Conservation (phyloP, 23 tunicate species). For the Halocynthia aurantium region DNA sequence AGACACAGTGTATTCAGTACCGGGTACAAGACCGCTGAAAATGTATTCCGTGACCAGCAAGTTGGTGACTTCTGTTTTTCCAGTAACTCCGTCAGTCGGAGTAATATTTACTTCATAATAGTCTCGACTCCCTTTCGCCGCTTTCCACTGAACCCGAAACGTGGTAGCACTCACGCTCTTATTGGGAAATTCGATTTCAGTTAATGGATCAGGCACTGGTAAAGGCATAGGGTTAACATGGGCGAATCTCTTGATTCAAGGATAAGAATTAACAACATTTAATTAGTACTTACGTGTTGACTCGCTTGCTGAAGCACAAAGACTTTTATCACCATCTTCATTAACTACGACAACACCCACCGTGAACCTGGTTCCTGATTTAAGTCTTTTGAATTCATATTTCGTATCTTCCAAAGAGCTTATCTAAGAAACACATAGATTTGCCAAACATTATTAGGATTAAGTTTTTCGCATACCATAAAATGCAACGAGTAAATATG, state of each 20-base stretch:
- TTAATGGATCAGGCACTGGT: conserved; percentile 68
- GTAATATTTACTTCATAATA: conserved; percentile 28
- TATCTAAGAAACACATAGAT: conserved; percentile 16
- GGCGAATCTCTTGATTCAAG: neutral
- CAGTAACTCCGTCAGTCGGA: conserved; percentile 42
- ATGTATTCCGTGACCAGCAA: conserved; percentile 15
- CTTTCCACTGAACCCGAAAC: conserved; percentile 48
- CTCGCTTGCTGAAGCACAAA: conserved; percentile 50
- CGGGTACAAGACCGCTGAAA: conserved; percentile 56
- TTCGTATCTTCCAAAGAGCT: conserved; percentile 20
- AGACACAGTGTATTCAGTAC: conserved; percentile 40
- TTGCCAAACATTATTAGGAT: neutral
- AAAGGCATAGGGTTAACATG: neutral
- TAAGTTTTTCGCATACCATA: no score
- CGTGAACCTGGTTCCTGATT: conserved; percentile 49
- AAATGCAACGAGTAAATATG: no score
- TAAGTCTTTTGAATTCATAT: conserved; percentile 46
- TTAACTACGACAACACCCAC: conserved; percentile 44
- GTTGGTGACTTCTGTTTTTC: conserved; percentile 22
- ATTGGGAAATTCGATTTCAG: conserved; percentile 29
- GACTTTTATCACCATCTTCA: conserved; percentile 15
- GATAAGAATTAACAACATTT: neutral
- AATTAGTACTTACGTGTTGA: conserved; percentile 46
- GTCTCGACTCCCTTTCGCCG: conserved; percentile 58
- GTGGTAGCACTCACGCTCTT: conserved; percentile 14